Percentiles rank a stretch among this genome's conserved stretches.
phyloP scores from a whole-genome alignment of 2,113 vertebrate species.

The Calypte anna region DNA sequence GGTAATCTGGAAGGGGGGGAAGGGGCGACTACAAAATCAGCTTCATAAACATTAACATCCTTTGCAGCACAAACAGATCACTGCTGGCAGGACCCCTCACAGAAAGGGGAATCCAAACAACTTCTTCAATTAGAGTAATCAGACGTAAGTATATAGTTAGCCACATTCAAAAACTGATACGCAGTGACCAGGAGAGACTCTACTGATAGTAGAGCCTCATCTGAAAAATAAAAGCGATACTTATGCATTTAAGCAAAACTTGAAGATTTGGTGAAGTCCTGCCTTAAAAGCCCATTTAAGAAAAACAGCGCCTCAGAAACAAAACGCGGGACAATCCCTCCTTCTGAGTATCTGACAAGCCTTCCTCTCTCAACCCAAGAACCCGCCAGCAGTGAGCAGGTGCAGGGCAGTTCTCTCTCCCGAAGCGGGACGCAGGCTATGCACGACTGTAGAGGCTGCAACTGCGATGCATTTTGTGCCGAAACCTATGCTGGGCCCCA shows the following conservation, averaged over 20 bases:
- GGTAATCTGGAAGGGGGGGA: neutral
- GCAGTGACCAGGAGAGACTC: too few relatives aligned
- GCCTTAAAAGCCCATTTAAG: fast-evolving
- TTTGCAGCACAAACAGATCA: neutral
- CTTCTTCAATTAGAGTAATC: neutral
- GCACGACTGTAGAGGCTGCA: neutral
- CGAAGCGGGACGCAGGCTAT: too few relatives aligned
- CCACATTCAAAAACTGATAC: neutral
- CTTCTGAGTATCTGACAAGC: fast-evolving
- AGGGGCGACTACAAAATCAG: neutral
- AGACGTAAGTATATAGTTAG: neutral
- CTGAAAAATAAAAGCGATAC: neutral
- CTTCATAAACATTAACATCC: neutral
- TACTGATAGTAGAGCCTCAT: neutral
- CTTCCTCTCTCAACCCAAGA: fast-evolving
- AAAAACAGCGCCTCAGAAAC: neutral
- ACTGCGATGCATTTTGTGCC: neutral
- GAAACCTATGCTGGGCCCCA: fast-evolving
- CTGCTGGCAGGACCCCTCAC: fast-evolving
- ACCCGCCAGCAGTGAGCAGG: neutral
- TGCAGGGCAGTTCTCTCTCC: neutral
- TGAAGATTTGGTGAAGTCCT: neutral
- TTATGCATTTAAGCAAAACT: neutral
- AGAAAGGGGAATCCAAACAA: neutral
- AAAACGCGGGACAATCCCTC: fast-evolving